Evolutionary conservation across 2,797 vertebrate genomes (phyloP).

Genomic region (Leptoclinus maculatus): DNA sequence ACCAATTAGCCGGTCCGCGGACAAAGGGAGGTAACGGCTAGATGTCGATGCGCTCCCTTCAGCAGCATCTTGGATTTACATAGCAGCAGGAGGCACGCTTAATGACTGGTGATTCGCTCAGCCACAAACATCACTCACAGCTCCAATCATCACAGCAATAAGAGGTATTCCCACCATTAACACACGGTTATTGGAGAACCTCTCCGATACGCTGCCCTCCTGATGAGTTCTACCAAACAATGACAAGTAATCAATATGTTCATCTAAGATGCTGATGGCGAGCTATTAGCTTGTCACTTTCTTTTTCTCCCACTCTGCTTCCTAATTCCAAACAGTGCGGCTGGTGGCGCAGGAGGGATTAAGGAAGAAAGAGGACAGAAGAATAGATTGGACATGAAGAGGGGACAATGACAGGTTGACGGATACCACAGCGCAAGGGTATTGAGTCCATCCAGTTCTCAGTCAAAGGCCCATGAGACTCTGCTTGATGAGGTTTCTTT

Average conservation of each 20-base stretch:
- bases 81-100: slow-evolving; percentile 58
- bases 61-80: slow-evolving; percentile 63
- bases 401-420: slow-evolving; percentile 66
- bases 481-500: slow-evolving; percentile 67
- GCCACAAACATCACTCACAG: slow-evolving; percentile 24
- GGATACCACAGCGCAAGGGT: slow-evolving; percentile 60
- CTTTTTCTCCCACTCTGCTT: slow-evolving; percentile 19
- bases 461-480: slow-evolving; percentile 64
- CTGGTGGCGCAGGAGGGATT: slow-evolving; percentile 42
- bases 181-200: slow-evolving; percentile 2
- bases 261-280: slow-evolving; percentile 34
- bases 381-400: slow-evolving; percentile 58
- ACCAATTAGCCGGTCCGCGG: slow-evolving; percentile 37
- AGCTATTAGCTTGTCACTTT: slow-evolving; percentile 44
- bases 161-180: slow-evolving; percentile 29
- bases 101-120: slow-evolving; percentile 43
- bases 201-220: slow-evolving; percentile 6
- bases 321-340: slow-evolving; percentile 28
- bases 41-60: slow-evolving; percentile 67
- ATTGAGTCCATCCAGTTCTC: slow-evolving; percentile 65
- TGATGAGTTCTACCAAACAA: slow-evolving; percentile 29
- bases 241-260: slow-evolving; percentile 55
- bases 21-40: slow-evolving; percentile 58
- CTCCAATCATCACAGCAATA: slow-evolving; percentile 20
- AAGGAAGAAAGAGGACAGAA: slow-evolving; percentile 45